Percentiles rank a stretch among this genome's conserved stretches.
phyloP scores from a whole-genome alignment of 2,797 vertebrate species.

The Oryzias sinensis region DNA sequence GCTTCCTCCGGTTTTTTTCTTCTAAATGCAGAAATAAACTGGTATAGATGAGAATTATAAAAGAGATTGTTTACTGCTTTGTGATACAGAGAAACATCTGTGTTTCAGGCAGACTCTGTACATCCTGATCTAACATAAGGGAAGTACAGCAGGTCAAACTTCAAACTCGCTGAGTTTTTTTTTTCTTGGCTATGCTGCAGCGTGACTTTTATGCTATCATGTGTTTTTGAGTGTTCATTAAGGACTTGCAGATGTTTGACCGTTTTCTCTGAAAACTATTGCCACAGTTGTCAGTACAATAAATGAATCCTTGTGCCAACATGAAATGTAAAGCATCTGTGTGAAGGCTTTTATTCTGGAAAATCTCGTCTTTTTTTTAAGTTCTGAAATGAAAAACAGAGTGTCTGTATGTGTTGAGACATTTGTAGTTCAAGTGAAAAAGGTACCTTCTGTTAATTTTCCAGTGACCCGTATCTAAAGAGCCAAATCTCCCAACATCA shows the following conservation, averaged over 20 bases:
- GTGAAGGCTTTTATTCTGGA: not conserved
- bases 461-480: constrained; percentile 54
- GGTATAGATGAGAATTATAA: too few species aligned
- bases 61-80: too few species aligned
- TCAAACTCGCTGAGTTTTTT: too few species aligned
- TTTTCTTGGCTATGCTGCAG: too few species aligned
- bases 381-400: constrained; percentile 55
- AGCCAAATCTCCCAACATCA: constrained; percentile 43
- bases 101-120: too few species aligned
- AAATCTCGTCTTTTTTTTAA: constrained; percentile 14
- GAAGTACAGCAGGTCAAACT: too few species aligned
- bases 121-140: too few species aligned
- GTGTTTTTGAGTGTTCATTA: not conserved
- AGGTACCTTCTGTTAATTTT: constrained; percentile 62
- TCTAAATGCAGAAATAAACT: too few species aligned
- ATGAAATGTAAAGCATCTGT: constrained; percentile 32
- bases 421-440: constrained; percentile 52
- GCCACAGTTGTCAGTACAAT: constrained; percentile 12
- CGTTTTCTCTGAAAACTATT: constrained; percentile 22
- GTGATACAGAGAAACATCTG: too few species aligned
- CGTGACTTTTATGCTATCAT: too few species aligned
- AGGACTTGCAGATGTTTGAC: constrained; percentile 14
- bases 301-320: constrained; percentile 1
- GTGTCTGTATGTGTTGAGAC: constrained; percentile 17
- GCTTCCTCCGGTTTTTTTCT: too few species aligned